Base-by-base conservation (phyloP, 2,113 vertebrate species). In the Piaya cayana region DNA sequence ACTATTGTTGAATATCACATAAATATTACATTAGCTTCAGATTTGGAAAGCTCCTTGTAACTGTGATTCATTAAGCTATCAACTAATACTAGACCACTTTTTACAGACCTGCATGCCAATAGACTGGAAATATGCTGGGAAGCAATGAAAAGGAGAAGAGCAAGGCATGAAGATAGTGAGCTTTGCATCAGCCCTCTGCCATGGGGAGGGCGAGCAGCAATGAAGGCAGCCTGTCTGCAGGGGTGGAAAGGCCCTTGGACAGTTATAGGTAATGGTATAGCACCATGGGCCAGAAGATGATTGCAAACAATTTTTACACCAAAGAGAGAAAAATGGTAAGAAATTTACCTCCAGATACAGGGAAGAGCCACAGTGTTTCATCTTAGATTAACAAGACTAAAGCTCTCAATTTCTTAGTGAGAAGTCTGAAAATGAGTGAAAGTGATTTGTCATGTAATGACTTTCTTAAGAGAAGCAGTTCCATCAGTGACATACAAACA, bases 141-240 rank as follows among this genome's bases (percentile, higher is more conserved):
- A 72, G 77, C 0, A 1, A 77, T 76, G 20, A 37, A 68, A 74
- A 5, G 13, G 18, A 58, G 11, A 86, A 82, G 4, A 74, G 8
- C 8, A 78, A 64, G 5, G 18, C 36, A 74, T 37, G 29, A 55
- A 60, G 72, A 59, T 8, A 11, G 36, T 55, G 8, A 68, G 5
- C 4, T 59, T 79, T 83, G 10, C 4, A 1, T 21, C 19, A 56
- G 53, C n/a, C 34, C 14, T 27, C 11, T 78, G 23, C 17, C 29
- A 69, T 13, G 7, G 12, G 6, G 11, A 39, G 29, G 21, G 5
- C 6, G 34, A 49, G 11, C 34, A 52, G 34, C 32, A 32, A 11
- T 29, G 55, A 14, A 0, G 0, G 21, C 11, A 22, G 6, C 27
- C 15, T 88, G 15, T 45, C 14, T 60, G 15, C 1, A 2, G 5